Evolutionary conservation across 2,113 vertebrate genomes (phyloP).

Genomic region (Todiramphus saurophagus): DNA sequence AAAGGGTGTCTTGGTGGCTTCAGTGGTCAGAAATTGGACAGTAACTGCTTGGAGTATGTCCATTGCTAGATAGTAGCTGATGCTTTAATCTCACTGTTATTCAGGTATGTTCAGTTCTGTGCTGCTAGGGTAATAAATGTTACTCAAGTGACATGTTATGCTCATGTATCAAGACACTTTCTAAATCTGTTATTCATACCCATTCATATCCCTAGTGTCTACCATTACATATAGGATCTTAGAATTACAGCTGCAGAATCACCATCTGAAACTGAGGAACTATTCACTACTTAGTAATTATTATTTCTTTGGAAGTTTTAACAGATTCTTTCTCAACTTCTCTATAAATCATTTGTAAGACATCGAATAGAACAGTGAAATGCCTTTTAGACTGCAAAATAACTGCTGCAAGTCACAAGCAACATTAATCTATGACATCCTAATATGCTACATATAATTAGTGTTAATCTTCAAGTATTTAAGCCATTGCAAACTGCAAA

Average conservation of each 20-base stretch:
- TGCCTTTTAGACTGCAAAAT: not conserved
- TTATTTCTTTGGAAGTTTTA: not conserved
- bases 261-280: not conserved
- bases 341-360: not conserved
- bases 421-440: not conserved
- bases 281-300: not conserved
- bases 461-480: constrained; percentile 21
- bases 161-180: not conserved
- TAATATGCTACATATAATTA: constrained; percentile 39
- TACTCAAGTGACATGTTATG: not conserved
- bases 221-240: not conserved
- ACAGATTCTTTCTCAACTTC: not conserved
- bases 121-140: not conserved
- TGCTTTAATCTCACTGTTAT: not conserved
- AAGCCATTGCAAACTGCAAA: constrained; percentile 9
- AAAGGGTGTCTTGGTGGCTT: not conserved
- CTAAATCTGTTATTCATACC: not conserved
- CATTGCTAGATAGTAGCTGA: not conserved
- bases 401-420: constrained; percentile 7
- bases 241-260: not conserved
- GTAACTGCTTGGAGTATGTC: not conserved
- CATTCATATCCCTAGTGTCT: not conserved
- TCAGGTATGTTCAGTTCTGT: not conserved
- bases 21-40: not conserved
- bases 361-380: not conserved